phyloP scores from a whole-genome alignment of 2,113 vertebrate species.

The Rhynchopsitta pachyrhyncha region DNA sequence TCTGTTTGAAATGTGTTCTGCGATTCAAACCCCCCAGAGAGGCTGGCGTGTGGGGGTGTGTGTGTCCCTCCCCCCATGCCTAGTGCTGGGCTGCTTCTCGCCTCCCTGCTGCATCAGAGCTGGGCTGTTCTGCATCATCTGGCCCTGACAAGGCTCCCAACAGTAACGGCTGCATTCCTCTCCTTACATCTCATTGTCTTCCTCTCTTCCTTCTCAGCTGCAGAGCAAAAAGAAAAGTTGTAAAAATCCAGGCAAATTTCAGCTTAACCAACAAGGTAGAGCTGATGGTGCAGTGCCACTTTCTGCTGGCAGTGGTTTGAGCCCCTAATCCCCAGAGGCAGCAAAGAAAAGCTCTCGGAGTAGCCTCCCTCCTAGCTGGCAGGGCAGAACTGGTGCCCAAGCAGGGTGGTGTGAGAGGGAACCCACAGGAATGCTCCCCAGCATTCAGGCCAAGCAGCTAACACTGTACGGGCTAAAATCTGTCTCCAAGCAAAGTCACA shows the following conservation, averaged over 20 bases:
- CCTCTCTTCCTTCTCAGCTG: neutral
- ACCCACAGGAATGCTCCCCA: constrained; percentile 25
- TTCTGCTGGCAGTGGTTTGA: neutral
- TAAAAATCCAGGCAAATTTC: neutral
- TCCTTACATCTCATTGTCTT: neutral
- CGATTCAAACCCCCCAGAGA: neutral
- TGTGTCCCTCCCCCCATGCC: neutral
- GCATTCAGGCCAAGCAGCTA: neutral
- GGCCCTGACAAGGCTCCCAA: neutral
- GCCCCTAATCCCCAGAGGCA: neutral
- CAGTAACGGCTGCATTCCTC: constrained; percentile 12
- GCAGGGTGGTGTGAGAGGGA: neutral
- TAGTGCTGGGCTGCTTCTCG: neutral
- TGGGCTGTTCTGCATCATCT: neutral
- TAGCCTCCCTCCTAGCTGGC: neutral
- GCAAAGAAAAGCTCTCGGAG: neutral
- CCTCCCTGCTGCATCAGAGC: neutral
- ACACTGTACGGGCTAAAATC: neutral
- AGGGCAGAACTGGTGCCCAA: neutral
- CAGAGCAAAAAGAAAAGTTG: neutral
- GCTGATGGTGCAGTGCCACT: neutral
- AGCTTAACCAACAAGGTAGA: neutral
- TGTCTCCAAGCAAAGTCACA: neutral
- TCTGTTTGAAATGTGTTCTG: neutral
- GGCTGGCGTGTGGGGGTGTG: rapidly evolving